Evolutionary conservation across 2,888 invertebrate genomes (phyloP).

Genomic region (Trachelus troglodyta): DNA sequence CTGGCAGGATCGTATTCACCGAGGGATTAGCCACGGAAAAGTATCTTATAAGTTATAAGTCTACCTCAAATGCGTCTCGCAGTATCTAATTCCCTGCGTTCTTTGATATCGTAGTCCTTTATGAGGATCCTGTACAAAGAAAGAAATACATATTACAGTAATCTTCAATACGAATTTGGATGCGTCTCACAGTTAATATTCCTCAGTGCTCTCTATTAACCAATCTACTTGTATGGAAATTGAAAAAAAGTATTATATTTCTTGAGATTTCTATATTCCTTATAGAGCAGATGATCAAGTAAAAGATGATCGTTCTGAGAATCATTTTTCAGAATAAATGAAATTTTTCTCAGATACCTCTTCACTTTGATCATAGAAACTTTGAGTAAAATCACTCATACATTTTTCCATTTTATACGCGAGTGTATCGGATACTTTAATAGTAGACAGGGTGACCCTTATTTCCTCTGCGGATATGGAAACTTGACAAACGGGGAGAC

Average conservation of each 20-base stretch:
- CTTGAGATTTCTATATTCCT: neutral
- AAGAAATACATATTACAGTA: slow-evolving; percentile 56
- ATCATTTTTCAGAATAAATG: neutral
- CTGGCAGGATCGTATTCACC: slow-evolving; percentile 38
- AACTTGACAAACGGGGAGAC: slow-evolving; percentile 5
- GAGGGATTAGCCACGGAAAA: slow-evolving; percentile 45
- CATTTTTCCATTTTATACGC: neutral
- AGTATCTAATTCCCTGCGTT: slow-evolving; percentile 49
- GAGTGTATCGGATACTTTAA: neutral
- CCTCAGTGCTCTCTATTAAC: neutral
- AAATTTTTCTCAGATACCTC: neutral
- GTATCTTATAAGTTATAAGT: slow-evolving; percentile 41
- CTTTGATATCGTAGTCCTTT: slow-evolving; percentile 43
- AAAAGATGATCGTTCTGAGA: neutral
- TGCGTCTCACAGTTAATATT: neutral
- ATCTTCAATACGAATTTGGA: slow-evolving; percentile 12
- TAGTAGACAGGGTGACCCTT: slow-evolving; percentile 2
- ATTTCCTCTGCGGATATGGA: slow-evolving; percentile 20
- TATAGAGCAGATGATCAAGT: neutral
- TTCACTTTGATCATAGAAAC: neutral
- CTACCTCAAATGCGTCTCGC: slow-evolving; percentile 29
- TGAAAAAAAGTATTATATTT: neutral
- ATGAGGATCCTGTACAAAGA: slow-evolving; percentile 38
- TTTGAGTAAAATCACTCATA: neutral
- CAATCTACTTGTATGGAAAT: neutral